Evolutionary conservation across 92 coral and sea anemone genomes (phyloP).

Genomic region (Siderastrea siderea): DNA sequence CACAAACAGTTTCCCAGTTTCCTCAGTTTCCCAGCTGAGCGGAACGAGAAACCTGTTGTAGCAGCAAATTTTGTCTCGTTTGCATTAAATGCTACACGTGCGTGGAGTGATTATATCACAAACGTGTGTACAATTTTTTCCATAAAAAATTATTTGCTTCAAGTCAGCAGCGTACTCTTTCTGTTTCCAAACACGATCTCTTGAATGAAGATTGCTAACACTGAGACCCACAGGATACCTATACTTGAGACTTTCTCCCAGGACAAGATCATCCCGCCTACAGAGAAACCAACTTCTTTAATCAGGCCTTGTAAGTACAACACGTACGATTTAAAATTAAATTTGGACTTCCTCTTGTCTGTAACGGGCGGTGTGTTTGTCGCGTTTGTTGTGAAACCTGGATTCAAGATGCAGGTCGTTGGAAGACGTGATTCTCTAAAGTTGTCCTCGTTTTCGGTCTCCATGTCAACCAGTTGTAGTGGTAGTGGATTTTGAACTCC

Average conservation of each 20-base stretch:
- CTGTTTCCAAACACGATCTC: constrained; percentile 95
- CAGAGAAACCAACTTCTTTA: constrained; percentile 88
- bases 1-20: too few relatives aligned
- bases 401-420: constrained; percentile 33
- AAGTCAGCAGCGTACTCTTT: constrained; percentile 75
- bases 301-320: constrained; percentile 91
- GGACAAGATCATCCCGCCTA: constrained; percentile 90
- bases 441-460: constrained; percentile 21
- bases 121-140: not conserved
- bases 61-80: not conserved
- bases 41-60: too few relatives aligned
- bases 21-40: too few relatives aligned
- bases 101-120: not conserved
- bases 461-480: constrained; percentile 31
- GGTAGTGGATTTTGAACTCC: constrained; percentile 38
- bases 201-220: constrained; percentile 91
- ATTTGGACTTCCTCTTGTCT: constrained; percentile 74
- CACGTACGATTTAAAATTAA: constrained; percentile 93
- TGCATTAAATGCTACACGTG: not conserved
- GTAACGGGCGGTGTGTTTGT: not conserved
- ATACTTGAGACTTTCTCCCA: constrained; percentile 95
- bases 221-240: constrained; percentile 85
- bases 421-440: constrained; percentile 29
- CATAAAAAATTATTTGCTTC: not conserved
- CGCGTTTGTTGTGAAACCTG: constrained; percentile 23